Evolutionary conservation across 2,888 invertebrate species (phyloP).

Genomic region (Anthophora plumipes): DNA sequence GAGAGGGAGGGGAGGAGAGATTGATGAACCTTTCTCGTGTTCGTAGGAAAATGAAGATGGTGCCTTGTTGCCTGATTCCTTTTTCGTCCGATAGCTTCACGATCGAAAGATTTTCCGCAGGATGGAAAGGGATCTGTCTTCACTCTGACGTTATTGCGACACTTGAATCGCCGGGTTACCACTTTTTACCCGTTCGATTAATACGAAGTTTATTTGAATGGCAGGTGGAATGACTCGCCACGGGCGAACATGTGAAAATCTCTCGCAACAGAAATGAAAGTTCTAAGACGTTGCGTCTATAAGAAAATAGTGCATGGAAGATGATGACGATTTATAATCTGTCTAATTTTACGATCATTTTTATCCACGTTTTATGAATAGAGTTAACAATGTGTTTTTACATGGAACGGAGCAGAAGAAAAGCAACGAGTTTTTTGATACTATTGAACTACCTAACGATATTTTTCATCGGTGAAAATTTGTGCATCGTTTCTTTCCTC

Average conservation of each 20-base stretch:
- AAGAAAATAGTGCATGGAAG: background rate
- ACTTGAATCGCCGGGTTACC: background rate
- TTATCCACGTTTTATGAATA: no score
- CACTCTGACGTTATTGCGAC: background rate
- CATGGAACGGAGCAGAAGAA: background rate
- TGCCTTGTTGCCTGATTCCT: background rate
- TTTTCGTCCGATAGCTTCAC: background rate
- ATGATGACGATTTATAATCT: no score
- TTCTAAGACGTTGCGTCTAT: background rate
- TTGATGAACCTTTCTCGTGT: background rate
- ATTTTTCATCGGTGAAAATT: no score
- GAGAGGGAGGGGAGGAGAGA: no score
- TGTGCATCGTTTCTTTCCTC: no score
- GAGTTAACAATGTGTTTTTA: background rate
- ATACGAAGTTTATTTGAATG: background rate
- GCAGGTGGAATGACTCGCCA: background rate
- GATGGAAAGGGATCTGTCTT: background rate
- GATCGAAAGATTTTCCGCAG: background rate
- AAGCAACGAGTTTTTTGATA: no score
- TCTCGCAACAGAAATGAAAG: background rate
- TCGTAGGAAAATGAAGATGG: background rate
- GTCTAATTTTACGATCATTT: no score
- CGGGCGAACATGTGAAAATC: background rate
- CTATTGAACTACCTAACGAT: no score
- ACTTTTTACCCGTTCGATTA: conserved; percentile 1